A percentile compares a stretch with the other conserved stretches of the same genome.
Evolutionary conservation across 2,797 vertebrate species (phyloP).

Genomic region (Anisognathus igniventris): DNA sequence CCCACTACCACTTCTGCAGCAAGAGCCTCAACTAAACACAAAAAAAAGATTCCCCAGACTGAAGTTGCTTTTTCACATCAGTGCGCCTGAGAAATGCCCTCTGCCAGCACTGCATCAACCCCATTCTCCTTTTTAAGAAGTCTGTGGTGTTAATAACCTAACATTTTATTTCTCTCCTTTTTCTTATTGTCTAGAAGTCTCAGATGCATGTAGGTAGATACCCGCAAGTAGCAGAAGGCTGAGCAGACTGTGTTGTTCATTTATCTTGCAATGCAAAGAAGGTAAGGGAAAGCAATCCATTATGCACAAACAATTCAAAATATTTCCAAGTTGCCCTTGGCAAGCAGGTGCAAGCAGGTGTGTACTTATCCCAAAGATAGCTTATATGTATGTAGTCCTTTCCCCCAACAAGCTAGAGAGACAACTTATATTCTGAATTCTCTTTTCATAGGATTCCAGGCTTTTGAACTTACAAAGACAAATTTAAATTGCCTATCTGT

Average conservation of each 20-base stretch:
- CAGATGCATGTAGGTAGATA: background rate
- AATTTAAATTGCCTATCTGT: background rate
- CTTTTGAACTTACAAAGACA: background rate
- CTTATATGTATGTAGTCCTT: background rate
- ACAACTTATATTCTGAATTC: background rate
- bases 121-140: background rate
- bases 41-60: background rate
- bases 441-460: background rate
- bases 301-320: background rate
- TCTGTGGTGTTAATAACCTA: background rate
- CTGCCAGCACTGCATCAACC: background rate
- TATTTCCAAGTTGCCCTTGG: slow-evolving; percentile 33
- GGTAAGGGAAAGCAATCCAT: background rate
- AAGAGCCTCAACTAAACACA: background rate
- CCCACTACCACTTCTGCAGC: background rate
- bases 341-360: slow-evolving; percentile 28
- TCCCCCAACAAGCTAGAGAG: background rate
- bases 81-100: background rate
- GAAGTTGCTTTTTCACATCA: background rate
- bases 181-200: background rate
- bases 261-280: background rate
- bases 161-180: background rate
- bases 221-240: background rate
- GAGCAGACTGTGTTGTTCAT: background rate
- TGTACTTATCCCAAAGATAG: background rate